Evolutionary conservation across 2,888 invertebrate species (phyloP), one percentile per base, ranked within the genome.

Genomic region (Drosophila austrosaltans): DNA sequence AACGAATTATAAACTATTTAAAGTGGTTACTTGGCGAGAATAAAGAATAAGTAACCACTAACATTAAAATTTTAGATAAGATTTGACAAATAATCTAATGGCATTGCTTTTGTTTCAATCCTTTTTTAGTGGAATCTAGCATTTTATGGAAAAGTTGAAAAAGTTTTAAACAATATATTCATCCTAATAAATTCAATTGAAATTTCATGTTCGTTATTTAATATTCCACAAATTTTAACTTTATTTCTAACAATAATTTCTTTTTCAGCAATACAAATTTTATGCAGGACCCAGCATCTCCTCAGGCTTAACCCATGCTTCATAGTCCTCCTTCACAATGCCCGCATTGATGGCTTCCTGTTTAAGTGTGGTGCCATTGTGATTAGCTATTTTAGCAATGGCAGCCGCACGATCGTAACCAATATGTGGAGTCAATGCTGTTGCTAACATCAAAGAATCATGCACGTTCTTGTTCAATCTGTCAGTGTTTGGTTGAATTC

Each of bases 331-430:
- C 2, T 94, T 95, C 0, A 96, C 96, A 10, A 98, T 94, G n/a
- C 96, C 96, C 22, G 97, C 93, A 81, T 97, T 96, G 72, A 98
- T 91, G 0, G 99, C 98, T 0, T 98, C 94, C 82, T 95, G 96
- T 90, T 96, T 97, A 40, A 99, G 93, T 0, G 97, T 98, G 0
- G 95, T 94, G 1, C 96, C 96, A 90, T 98, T 96, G 82, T 96
- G 96, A 92, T 98, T 98, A 0, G 98, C 99, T n/a, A 96, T 96
- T 92, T 98, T 99, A 0, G 98, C 99, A 81, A 99, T 98, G 89
- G 94, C 94, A 0, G 98, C 98, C 6, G 98, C 96, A 93, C 96
- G 98, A 91, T 99, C 99, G 90, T 99, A 98, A 58, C 99, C 99
- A 90, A 99, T 98, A 92, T 99, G 97, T 0, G 98, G 97, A 93